Evolutionary conservation across 2,797 vertebrate species (phyloP).

Genomic region (Coreius guichenoti): DNA sequence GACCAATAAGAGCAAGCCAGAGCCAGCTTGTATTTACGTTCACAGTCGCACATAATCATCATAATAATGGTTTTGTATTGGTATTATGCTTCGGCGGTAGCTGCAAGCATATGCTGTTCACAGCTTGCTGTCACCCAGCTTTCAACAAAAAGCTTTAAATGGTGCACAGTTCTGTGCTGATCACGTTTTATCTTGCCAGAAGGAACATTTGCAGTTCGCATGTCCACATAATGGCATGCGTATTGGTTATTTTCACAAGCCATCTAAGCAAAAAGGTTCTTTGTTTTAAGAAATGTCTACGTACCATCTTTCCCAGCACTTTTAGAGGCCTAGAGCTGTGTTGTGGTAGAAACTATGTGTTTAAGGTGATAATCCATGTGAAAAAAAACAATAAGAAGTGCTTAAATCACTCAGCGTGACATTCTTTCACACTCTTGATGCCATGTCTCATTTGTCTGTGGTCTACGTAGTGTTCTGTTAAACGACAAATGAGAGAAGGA

Average conservation of each 20-base stretch:
- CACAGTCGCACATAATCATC: conserved; percentile 65
- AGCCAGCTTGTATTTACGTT: conserved; percentile 70
- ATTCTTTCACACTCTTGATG: conserved; percentile 48
- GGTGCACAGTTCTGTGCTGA: conserved; percentile 17
- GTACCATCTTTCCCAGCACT: conserved; percentile 30
- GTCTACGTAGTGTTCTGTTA: conserved; percentile 46
- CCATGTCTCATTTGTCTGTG: conserved; percentile 52
- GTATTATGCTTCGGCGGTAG: conserved; percentile 61
- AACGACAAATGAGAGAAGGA: conserved; percentile 46
- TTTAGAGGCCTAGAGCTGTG: conserved; percentile 5
- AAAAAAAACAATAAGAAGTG: conserved; percentile 24
- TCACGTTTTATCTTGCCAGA: conserved; percentile 43
- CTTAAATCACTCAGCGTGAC: conserved; percentile 39
- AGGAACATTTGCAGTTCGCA: conserved; percentile 17
- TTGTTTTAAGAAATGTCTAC: conserved; percentile 22
- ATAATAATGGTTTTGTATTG: conserved; percentile 68
- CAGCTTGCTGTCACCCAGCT: conserved; percentile 56
- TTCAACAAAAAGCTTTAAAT: conserved; percentile 52
- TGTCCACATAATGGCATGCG: conserved; percentile 31
- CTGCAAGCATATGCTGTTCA: conserved; percentile 52
- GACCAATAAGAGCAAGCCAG: conserved; percentile 64
- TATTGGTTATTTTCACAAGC: conserved; percentile 37
- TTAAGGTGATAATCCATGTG: conserved; percentile 41
- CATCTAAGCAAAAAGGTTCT: conserved; percentile 16
- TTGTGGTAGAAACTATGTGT: conserved; percentile 24